Base-by-base conservation (phyloP, 1,140 invertebrate species). In the Dreissena rostriformis region DNA sequence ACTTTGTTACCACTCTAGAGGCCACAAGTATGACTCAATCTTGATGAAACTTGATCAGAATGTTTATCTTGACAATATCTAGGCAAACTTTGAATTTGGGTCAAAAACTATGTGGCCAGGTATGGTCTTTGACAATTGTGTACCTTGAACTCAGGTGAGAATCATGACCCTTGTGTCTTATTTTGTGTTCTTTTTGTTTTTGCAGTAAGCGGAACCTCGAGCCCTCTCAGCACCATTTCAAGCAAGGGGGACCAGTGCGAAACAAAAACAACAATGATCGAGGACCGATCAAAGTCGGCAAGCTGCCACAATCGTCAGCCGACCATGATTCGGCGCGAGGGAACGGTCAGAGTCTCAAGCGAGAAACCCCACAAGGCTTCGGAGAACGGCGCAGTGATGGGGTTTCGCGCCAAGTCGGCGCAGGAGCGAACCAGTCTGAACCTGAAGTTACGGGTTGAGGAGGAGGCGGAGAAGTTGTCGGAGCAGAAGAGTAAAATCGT, bases 401-500 rank as follows among this genome's bases (percentile, higher is more conserved):
- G 75, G 14, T 53, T 77, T n/a, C 26, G 75, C 39, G 75, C 75
- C 1, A 77, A 66, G 75, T 77, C 75, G 12, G 75, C 75, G 51
- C 75, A 77, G 29, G 75, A 77, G 24, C 61, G 75, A 24, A 66
- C 75, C 14, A 66, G 61, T 52, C 49, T 77, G 28, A 17, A 26
- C 22, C 26, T 77, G 63, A 77, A 77, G 65, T 29, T 49, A n/a
- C 12, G 65, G 65, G 49, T 77, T 39, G 61, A 77, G 61, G 61
- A 77, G 52, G 75, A 77, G 12, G 75, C 75, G 5, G 63, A 14
- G 12, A 26, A 49, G 15, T 22, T 77, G 0, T 77, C 75, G 12
- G 75, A 77, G 49, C 11, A n/a, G 28, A 77, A 77, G 52, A 77
- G 75, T 67, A 77, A 77, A 67, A 67, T 63, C 65, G 75, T 77